Evolutionary conservation across 2,113 vertebrate genomes (phyloP), one percentile per base, ranked within the genome.

Genomic region (Hydrolagus affinis): DNA sequence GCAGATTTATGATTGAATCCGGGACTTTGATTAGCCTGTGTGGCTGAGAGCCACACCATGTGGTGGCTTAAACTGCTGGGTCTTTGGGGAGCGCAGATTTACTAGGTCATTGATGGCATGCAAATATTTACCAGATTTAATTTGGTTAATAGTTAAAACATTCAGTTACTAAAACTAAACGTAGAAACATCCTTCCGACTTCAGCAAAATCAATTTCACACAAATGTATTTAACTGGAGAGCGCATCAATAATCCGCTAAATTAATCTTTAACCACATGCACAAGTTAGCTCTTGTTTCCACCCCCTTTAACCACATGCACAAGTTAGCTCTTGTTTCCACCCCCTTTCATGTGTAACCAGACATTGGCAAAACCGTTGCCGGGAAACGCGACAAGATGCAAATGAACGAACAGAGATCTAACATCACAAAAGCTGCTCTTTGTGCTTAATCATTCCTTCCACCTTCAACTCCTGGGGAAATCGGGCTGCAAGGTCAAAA

Each of bases 251-350:
- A 28, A 28, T 68, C 78, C 62, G 32, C 32, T 66, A 32, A 62
- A 10, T 83, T 83, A 83, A 83, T 83, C 14, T 32, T 83, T 83
- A 83, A 66, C 62, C 28, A 68, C 60, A 21, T 28, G 78, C 11
- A 68, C 23, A 78, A 59, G 76, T 80, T 80, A 80, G 17, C 17
- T 83, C 78, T 66, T 83, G 78, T 12, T 28, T 83, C 30, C 60
- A 32, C 59, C 4, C n/a, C 30, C 60, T 64, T 60, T 11, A n/a
- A n/a, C n/a, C n/a, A n/a, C n/a, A n/a, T n/a, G n/a, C n/a, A n/a
- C n/a, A n/a, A n/a, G n/a, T n/a, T n/a, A 80, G 17, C 17, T 83
- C 78, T 66, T 83, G 78, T 12, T 28, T 83, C 30, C 60, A 32
- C 59, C 4, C n/a, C 30, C 60, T 64, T 60, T 11, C n/a, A 25